Conservation (phyloP, 2,888 invertebrate species). For the Eugnorisma glareosa region DNA sequence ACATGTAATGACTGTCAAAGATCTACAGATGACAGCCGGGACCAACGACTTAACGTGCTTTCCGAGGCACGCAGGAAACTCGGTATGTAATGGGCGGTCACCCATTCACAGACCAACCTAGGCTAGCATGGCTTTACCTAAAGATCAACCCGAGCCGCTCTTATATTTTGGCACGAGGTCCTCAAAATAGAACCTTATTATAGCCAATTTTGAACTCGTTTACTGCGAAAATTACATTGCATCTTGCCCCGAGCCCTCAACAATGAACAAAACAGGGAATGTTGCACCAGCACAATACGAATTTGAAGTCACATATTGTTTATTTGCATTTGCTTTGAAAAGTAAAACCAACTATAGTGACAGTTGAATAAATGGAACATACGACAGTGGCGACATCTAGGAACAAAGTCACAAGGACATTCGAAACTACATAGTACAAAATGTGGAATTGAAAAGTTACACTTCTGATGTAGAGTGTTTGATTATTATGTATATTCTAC, state of each 20-base stretch:
- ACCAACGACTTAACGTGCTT: no score
- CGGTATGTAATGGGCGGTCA: no score
- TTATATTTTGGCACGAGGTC: no score
- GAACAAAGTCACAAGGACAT: neutral
- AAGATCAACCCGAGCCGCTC: no score
- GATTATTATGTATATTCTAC: neutral
- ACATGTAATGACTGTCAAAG: no score
- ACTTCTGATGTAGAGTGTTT: neutral
- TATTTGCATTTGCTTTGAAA: conserved; percentile 23
- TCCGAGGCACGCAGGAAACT: no score
- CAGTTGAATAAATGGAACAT: conserved; percentile 10
- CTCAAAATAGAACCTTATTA: neutral
- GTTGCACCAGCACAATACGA: neutral
- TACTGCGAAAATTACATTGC: neutral
- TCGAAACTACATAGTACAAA: neutral
- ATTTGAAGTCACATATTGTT: conserved; percentile 34
- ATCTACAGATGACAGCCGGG: no score
- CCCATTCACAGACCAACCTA: no score
- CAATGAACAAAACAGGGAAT: neutral
- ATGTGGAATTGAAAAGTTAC: conserved; percentile 3
- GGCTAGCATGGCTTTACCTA: no score
- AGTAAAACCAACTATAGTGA: conserved; percentile 24
- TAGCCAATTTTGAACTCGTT: neutral
- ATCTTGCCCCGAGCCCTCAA: neutral
- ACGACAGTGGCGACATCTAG: conserved; percentile 29